Evolutionary conservation across 2,113 vertebrate genomes (phyloP), one percentile per base, ranked within the genome.

Genomic region (Vimba vimba): DNA sequence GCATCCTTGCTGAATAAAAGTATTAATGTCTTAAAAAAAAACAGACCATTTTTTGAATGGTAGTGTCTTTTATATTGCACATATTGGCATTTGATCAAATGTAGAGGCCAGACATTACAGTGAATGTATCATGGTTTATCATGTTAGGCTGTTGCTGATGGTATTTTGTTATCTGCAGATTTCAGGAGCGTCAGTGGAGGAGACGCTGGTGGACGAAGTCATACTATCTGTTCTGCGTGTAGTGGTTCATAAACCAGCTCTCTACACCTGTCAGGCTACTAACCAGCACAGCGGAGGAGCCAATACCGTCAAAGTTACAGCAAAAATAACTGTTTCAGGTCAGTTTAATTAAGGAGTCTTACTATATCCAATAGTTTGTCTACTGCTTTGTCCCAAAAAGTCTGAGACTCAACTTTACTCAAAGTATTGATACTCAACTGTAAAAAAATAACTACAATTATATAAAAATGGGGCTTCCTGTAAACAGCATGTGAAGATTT

Each of bases 231-330:
- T 95, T 66, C 92, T 99, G 11, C 96, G 94, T 68, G 94, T 97
- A 47, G 95, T 95, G 0, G 96, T 97, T 85, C 97, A 94, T 47
- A 96, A 96, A 76, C 97, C 97, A 0, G 96, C 97, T 60, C 94
- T 99, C 27, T 99, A 97, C 90, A 99, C 98, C 1, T 99, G 98
- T 60, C 93, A 98, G 21, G 97, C 98, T 71, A 97, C 95, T 0
- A 99, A 99, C 89, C 96, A 96, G 55, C 98, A 98, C 69, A 98
- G 94, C 15, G 97, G 97, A n/a, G 97, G 96, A 45, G 96, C 95
- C 4, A 97, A 96, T 82, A 97, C 96, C 0, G 97, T 96, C 69
- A 99, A 99, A 92, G 96, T 97, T 0, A 96, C 97, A 0, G 97
- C 97, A 12, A 95, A 94, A 43, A 92, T 99, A 91, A 97, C 95